phyloP scores from a whole-genome alignment of 1,140 invertebrate genomes.

The Neodiprion fabricii region DNA sequence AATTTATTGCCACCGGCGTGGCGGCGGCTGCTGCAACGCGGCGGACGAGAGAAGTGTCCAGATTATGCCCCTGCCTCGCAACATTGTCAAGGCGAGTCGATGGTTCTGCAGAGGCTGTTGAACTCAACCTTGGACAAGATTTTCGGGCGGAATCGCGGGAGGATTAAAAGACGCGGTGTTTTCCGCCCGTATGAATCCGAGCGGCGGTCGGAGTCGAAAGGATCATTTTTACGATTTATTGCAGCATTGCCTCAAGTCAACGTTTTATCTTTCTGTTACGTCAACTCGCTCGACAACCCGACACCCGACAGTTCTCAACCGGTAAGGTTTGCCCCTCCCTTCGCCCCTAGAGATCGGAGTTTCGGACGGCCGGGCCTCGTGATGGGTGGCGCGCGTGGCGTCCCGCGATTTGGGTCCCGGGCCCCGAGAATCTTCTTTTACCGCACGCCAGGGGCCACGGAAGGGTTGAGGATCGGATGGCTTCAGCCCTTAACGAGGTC shows the following conservation, averaged over 20 bases:
- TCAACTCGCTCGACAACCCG: conserved; percentile 50
- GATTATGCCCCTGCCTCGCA: conserved; percentile 7
- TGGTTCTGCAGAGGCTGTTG: not conserved
- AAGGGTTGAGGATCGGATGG: not conserved
- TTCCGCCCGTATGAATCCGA: not conserved
- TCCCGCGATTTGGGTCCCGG: not conserved
- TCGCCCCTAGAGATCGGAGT: not conserved
- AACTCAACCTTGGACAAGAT: not conserved
- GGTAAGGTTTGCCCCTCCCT: not conserved
- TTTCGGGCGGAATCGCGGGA: not conserved
- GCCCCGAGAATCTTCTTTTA: not conserved
- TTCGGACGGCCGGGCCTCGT: not conserved
- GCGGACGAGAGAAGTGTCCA: not conserved
- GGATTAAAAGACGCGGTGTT: not conserved
- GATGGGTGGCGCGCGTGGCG: not conserved
- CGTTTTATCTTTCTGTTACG: conserved; percentile 59
- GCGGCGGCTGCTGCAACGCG: conserved; percentile 24
- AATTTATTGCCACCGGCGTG: conserved; percentile 50
- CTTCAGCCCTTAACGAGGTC: conserved; percentile 31
- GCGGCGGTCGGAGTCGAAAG: conserved; percentile 25
- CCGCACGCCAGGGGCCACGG: not conserved
- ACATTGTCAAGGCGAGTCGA: conserved; percentile 11
- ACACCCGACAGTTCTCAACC: not conserved
- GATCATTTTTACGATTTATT: conserved; percentile 61
- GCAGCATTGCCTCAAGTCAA: conserved; percentile 53